Evolutionary conservation across 2,113 vertebrate species (phyloP).

Genomic region (Melierax canorus): DNA sequence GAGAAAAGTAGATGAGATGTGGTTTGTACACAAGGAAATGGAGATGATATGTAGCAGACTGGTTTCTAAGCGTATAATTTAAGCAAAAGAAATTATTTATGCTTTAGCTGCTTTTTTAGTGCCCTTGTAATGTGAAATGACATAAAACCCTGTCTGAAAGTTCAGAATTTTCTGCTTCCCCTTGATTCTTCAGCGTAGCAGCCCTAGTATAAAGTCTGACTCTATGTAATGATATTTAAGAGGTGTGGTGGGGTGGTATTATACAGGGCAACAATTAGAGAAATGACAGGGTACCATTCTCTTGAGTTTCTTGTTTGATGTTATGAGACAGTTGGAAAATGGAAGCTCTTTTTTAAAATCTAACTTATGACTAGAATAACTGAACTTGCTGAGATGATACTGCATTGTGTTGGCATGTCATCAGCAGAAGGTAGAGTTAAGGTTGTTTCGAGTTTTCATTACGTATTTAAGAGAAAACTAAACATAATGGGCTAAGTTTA

Average conservation of each 20-base stretch:
- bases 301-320: background rate
- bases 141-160: background rate
- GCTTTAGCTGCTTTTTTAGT: background rate
- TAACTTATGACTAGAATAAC: background rate
- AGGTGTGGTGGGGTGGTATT: fast-evolving
- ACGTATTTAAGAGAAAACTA: background rate
- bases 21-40: background rate
- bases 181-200: background rate
- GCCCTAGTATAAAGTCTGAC: background rate
- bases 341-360: background rate
- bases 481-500: background rate
- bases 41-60: background rate
- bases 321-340: background rate
- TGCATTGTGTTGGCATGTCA: background rate
- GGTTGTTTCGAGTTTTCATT: background rate
- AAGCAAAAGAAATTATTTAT: background rate
- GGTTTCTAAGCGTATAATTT: background rate
- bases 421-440: background rate
- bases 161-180: background rate
- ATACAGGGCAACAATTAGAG: background rate
- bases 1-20: background rate
- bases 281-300: background rate
- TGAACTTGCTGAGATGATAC: background rate
- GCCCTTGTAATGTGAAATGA: background rate
- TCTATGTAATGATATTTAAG: background rate